Conservation (phyloP, 2,797 vertebrate species). For the Tapirus indicus region DNA sequence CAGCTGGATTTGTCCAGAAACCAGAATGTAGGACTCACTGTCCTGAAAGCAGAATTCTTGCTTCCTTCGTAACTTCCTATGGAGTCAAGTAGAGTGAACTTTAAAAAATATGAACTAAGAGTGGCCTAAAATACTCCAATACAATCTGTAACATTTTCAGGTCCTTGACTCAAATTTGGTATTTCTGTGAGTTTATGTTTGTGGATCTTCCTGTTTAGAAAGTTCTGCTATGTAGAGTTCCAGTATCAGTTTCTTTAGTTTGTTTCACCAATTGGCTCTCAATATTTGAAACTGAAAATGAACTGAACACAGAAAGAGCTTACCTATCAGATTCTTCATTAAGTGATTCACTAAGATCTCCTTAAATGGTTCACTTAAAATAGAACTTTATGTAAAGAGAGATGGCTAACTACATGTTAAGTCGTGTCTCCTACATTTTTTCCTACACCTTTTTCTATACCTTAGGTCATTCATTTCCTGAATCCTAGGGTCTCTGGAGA, state of each 20-base stretch:
- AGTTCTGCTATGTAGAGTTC: constrained; percentile 46
- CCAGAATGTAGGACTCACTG: too few species aligned
- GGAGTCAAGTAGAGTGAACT: too few species aligned
- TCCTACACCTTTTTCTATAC: neutral
- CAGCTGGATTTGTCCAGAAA: too few species aligned
- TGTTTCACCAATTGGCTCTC: neutral
- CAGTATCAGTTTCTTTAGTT: constrained; percentile 54
- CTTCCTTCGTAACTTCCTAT: too few species aligned
- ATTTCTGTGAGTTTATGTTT: too few species aligned
- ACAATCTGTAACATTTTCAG: too few species aligned
- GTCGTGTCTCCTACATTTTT: neutral
- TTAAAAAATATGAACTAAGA: too few species aligned
- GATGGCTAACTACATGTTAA: neutral
- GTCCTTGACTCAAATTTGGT: too few species aligned
- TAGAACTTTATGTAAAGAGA: neutral
- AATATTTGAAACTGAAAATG: constrained; percentile 22
- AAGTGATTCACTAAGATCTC: neutral
- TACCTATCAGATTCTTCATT: neutral
- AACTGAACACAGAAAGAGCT: neutral
- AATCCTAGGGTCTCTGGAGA: neutral
- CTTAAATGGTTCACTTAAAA: constrained; percentile 16
- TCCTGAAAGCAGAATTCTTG: too few species aligned
- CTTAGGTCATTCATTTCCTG: neutral
- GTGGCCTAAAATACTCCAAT: too few species aligned
- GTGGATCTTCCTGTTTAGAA: too few species aligned